A percentile compares a stretch with the other conserved stretches of the same genome.
These are phyloP conservation scores for Acanthis flammea DNA, from an alignment of 2,797 vertebrate species.

Conservation along the genomic window DNA sequence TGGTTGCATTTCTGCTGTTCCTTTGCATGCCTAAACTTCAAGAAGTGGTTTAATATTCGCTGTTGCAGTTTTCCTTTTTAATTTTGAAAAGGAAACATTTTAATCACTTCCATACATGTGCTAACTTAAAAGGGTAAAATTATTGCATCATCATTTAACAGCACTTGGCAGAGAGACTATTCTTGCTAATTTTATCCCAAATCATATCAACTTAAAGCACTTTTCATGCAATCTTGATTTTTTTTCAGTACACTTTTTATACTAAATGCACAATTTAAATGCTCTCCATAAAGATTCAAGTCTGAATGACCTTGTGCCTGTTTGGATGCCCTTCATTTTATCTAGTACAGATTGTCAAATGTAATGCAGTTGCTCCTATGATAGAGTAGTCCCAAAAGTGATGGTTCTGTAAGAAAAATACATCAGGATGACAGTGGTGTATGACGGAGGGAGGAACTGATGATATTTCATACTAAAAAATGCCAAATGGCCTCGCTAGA, in stretches of 20 bases:
- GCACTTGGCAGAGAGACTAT: slow-evolving; percentile 49
- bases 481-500: slow-evolving; percentile 20
- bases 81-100: slow-evolving; percentile 23
- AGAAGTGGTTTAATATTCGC: neutral
- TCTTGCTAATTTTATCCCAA: slow-evolving; percentile 48
- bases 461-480: slow-evolving; percentile 37
- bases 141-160: slow-evolving; percentile 60
- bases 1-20: neutral
- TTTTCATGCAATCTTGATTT: slow-evolving; percentile 15
- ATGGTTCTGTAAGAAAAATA: slow-evolving; percentile 45
- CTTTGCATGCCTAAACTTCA: slow-evolving; percentile 2
- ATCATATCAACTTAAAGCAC: slow-evolving; percentile 42
- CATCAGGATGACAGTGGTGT: neutral
- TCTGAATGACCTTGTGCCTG: slow-evolving; percentile 49
- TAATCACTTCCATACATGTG: slow-evolving; percentile 50
- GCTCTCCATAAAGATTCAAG: slow-evolving; percentile 11
- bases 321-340: slow-evolving; percentile 59
- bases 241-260: neutral
- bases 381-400: slow-evolving; percentile 46
- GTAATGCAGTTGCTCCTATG: slow-evolving; percentile 19
- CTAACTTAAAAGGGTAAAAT: slow-evolving; percentile 58
- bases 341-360: slow-evolving; percentile 44
- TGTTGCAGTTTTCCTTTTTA: neutral
- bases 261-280: slow-evolving; percentile 29
- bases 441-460: neutral